These are phyloP conservation scores for Corvus cornix DNA, from an alignment of 2,113 vertebrate species.

Conservation along the genomic window DNA sequence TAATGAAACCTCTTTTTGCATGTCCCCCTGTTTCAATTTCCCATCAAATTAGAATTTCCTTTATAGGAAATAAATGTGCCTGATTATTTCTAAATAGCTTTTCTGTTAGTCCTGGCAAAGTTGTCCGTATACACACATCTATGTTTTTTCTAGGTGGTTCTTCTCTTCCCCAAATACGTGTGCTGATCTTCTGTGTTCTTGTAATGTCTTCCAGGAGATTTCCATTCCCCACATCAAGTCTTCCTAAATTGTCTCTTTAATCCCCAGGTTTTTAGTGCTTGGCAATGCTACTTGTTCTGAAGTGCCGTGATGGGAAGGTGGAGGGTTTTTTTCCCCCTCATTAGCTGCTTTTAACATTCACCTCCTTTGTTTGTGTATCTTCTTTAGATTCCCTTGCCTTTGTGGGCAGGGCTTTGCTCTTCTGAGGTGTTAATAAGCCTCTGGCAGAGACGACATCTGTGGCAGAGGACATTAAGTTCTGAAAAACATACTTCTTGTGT, in stretches of 20 bases:
- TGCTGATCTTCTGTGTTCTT: constrained; percentile 5
- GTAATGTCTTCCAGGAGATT: constrained; percentile 56
- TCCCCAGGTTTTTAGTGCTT: constrained; percentile 59
- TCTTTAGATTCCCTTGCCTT: constrained; percentile 66
- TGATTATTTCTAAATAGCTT: background rate
- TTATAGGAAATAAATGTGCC: background rate
- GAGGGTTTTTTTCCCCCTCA: constrained; percentile 50
- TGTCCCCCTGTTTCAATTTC: background rate
- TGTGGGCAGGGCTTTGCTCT: constrained; percentile 69
- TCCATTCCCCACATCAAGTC: constrained; percentile 58
- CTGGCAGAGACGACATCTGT: constrained; percentile 70
- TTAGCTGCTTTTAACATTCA: constrained; percentile 73
- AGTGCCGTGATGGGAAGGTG: constrained; percentile 61
- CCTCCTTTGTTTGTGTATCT: constrained; percentile 74
- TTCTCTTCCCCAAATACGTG: background rate
- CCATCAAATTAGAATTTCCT: background rate
- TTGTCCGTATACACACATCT: background rate
- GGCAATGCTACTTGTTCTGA: constrained; percentile 65
- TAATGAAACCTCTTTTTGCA: background rate
- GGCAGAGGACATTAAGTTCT: constrained; percentile 71
- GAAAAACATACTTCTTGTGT: constrained; percentile 65
- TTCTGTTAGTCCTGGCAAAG: background rate
- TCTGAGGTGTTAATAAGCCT: constrained; percentile 72
- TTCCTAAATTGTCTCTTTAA: constrained; percentile 68
- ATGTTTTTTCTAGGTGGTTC: background rate